Percentiles rank a stretch among this genome's conserved stretches.
These are phyloP conservation scores for Pemphigus obesinymphae DNA, from an alignment of 1,140 invertebrate species.

Conservation along the genomic window DNA sequence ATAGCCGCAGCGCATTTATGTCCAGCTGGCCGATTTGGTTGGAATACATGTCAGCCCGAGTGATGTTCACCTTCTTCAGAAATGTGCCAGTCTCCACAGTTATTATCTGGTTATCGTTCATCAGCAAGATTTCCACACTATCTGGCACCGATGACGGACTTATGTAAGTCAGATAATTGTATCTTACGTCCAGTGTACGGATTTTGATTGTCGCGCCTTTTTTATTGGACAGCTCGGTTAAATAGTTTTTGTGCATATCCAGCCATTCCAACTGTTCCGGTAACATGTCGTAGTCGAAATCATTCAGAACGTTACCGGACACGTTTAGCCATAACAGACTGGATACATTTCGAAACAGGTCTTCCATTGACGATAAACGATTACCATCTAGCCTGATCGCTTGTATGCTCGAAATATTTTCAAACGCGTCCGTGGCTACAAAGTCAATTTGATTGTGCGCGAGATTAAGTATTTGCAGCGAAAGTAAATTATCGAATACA, in stretches of 20 bases:
- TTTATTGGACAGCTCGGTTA: conserved; percentile 72
- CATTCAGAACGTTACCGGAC: conserved; percentile 81
- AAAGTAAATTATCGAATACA: conserved; percentile 73
- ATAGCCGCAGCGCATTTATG: conserved; percentile 69
- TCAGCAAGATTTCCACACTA: conserved; percentile 70
- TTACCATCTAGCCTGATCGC: conserved; percentile 83
- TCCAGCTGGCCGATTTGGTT: conserved; percentile 79
- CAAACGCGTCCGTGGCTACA: conserved; percentile 78
- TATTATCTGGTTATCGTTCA: conserved; percentile 77
- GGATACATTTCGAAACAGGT: conserved; percentile 74
- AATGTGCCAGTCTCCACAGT: conserved; percentile 76
- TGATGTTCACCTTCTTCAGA: conserved; percentile 74
- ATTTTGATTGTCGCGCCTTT: conserved; percentile 62
- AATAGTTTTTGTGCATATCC: conserved; percentile 83
- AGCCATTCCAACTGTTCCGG: conserved; percentile 79
- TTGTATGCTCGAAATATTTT: conserved; percentile 71
- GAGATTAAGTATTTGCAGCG: conserved; percentile 80
- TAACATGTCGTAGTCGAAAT: conserved; percentile 85
- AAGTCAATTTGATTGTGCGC: conserved; percentile 76
- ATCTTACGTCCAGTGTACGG: conserved; percentile 75
- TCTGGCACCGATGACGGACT: conserved; percentile 66
- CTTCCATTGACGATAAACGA: conserved; percentile 75
- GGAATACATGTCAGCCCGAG: conserved; percentile 76
- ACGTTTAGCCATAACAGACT: conserved; percentile 84
- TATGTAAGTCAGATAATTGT: conserved; percentile 72